phyloP scores from a whole-genome alignment of 2,888 invertebrate species.

The Steinernema carpocapsae region DNA sequence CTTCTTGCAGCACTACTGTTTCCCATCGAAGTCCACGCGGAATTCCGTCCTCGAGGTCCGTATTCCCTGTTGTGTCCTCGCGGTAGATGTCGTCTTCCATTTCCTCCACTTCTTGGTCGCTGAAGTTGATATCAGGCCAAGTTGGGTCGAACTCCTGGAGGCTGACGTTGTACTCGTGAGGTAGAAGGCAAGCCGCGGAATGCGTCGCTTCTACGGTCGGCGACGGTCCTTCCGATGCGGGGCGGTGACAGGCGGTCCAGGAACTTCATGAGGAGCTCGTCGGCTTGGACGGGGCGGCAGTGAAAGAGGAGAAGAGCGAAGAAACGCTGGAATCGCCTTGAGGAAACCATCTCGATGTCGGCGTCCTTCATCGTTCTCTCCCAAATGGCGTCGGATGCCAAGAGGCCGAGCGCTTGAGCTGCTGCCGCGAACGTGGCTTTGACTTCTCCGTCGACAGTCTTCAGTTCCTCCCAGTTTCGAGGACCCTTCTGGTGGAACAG shows the following conservation, averaged over 20 bases:
- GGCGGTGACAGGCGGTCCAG: neutral
- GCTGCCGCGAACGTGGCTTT: neutral
- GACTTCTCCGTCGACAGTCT: neutral
- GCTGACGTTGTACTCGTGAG: no score
- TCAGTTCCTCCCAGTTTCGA: neutral
- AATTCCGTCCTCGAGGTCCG: neutral
- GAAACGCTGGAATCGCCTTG: neutral
- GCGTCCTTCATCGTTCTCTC: neutral
- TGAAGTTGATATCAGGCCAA: no score
- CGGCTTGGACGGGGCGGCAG: neutral
- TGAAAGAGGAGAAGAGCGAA: no score
- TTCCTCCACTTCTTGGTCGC: no score
- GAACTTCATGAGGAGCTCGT: neutral
- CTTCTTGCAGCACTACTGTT: no score
- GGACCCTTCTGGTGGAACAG: neutral
- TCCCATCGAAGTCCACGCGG: no score
- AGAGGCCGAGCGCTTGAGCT: neutral
- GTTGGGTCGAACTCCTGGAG: no score
- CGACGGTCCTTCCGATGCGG: neutral
- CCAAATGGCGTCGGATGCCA: neutral
- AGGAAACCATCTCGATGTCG: neutral
- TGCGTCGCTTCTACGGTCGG: neutral
- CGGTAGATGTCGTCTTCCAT: neutral
- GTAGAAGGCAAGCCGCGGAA: neutral
- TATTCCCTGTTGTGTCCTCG: neutral